These are phyloP conservation scores for Drosophila setifemur DNA, from an alignment of 1,140 invertebrate genomes.

Conservation along the genomic window DNA sequence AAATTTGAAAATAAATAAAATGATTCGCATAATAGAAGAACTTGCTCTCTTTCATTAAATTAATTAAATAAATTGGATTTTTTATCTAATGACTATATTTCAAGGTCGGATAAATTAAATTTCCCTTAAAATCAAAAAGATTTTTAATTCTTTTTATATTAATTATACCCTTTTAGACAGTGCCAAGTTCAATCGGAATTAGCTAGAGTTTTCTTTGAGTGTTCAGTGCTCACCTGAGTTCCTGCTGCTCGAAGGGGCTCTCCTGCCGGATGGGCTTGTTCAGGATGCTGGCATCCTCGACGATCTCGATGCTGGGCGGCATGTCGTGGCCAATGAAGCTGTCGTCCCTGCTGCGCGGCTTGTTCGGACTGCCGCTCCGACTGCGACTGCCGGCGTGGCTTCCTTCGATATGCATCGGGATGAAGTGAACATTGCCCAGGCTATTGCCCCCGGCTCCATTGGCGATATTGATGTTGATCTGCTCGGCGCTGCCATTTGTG, in stretches of 20 bases:
- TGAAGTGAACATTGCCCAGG: constrained; percentile 79
- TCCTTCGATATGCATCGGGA: constrained; percentile 79
- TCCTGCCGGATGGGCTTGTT: constrained; percentile 31
- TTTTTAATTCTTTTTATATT: too few species aligned
- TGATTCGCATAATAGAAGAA: too few species aligned
- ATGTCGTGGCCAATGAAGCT: constrained; percentile 60
- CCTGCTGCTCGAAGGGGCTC: constrained; percentile 30
- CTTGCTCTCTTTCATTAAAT: too few species aligned
- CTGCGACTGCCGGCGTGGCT: constrained; percentile 31
- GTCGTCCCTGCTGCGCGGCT: constrained; percentile 71
- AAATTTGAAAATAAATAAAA: too few species aligned
- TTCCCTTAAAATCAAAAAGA: too few species aligned
- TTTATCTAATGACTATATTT: too few species aligned
- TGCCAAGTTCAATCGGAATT: too few species aligned
- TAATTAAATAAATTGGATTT: too few species aligned
- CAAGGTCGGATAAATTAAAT: too few species aligned
- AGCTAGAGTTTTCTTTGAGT: too few species aligned
- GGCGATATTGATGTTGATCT: constrained; percentile 73
- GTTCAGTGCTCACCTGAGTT: constrained; percentile 72
- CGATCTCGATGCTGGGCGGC: constrained; percentile 66
- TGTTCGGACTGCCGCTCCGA: constrained; percentile 58
- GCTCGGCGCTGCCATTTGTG: constrained; percentile 40
- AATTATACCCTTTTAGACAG: too few species aligned
- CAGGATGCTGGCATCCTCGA: constrained; percentile 62
- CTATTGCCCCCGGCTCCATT: constrained; percentile 66